Evolutionary conservation across 2,113 vertebrate genomes (phyloP).

Genomic region (Microtus richardsoni): DNA sequence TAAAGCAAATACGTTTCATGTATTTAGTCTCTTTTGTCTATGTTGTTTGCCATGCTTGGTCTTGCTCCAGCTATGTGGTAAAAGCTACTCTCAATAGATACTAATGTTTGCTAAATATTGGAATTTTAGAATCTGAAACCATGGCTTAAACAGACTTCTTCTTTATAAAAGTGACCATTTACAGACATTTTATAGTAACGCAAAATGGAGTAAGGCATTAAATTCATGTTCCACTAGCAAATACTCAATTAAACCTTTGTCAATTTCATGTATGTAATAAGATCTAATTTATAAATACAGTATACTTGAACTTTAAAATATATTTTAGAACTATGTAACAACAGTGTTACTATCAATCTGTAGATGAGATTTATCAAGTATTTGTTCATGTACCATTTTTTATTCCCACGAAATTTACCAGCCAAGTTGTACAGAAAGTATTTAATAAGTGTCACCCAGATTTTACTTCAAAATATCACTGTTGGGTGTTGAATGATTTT

Average conservation of each 20-base stretch:
- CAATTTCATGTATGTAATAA: not conserved
- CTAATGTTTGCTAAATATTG: not conserved
- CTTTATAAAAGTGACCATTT: not conserved
- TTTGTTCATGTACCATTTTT: not conserved
- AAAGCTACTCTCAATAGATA: not conserved
- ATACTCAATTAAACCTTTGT: not conserved
- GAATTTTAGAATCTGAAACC: not conserved
- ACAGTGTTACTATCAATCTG: not conserved
- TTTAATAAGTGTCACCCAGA: not conserved
- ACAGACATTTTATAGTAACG: not conserved
- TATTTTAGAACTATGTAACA: not conserved
- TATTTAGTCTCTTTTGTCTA: not conserved
- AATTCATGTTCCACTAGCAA: not conserved
- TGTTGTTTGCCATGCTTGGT: rapidly evolving
- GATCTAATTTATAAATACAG: not conserved
- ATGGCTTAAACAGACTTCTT: not conserved
- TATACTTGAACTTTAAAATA: not conserved
- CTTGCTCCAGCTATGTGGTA: not conserved
- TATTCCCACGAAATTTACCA: not conserved
- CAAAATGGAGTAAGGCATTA: not conserved
- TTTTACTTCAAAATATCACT: not conserved
- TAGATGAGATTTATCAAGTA: not conserved
- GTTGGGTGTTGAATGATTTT: not conserved
- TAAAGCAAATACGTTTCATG: not conserved
- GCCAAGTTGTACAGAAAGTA: not conserved